Percentiles rank a stretch among this genome's conserved stretches.
Evolutionary conservation across 2,888 invertebrate species (phyloP).

Genomic region (Neuroscelio doddi): DNA sequence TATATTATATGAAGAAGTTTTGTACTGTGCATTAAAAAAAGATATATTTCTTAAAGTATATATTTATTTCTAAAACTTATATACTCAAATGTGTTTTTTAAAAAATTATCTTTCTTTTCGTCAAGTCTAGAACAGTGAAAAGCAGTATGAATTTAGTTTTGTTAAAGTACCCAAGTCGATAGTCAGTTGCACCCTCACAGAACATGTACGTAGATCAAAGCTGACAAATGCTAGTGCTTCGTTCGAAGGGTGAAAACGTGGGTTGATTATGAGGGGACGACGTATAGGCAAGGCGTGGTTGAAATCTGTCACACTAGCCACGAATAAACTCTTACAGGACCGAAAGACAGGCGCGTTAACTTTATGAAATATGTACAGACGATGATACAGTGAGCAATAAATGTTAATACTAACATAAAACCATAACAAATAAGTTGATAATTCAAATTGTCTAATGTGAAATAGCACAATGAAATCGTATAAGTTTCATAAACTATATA

Average conservation of each 20-base stretch:
- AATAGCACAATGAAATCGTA: too few relatives aligned
- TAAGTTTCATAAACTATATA: too few relatives aligned
- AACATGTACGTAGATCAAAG: slow-evolving; percentile 59
- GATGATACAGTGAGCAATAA: slow-evolving; percentile 41
- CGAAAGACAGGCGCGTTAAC: slow-evolving; percentile 39
- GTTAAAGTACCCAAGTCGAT: slow-evolving; percentile 47
- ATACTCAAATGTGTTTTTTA: too few relatives aligned
- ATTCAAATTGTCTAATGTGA: too few relatives aligned
- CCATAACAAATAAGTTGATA: too few relatives aligned
- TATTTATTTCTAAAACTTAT: too few relatives aligned
- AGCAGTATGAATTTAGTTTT: slow-evolving; percentile 16
- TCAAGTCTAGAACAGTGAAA: background rate
- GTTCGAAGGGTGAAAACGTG: slow-evolving; percentile 46
- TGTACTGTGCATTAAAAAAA: too few relatives aligned
- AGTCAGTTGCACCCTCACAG: slow-evolving; percentile 48
- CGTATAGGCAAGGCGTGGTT: slow-evolving; percentile 71
- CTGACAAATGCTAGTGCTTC: slow-evolving; percentile 57
- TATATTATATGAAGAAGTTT: too few relatives aligned
- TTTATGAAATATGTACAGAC: slow-evolving; percentile 50
- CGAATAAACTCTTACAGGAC: slow-evolving; percentile 58
- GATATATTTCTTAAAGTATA: too few relatives aligned
- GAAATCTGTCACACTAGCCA: slow-evolving; percentile 71
- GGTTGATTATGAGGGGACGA: slow-evolving; percentile 47
- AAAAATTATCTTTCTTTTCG: background rate
- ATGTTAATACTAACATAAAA: background rate